Conservation (phyloP, 2,888 invertebrate species). For the Apamea anceps region DNA sequence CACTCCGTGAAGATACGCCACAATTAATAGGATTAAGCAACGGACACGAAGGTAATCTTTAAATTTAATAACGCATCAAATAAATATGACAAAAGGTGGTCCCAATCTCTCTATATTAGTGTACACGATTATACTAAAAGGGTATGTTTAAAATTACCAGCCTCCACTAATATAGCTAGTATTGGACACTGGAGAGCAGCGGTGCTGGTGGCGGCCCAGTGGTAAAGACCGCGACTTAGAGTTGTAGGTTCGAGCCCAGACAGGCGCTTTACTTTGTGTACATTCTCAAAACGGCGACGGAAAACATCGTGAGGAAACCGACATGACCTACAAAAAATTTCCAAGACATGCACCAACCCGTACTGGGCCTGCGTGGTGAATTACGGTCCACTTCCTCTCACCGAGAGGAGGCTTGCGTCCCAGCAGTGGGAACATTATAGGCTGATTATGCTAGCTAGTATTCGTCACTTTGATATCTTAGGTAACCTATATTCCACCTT, state of each 20-base stretch:
- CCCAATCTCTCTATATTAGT: no score
- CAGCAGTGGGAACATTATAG: not conserved
- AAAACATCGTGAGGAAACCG: no score
- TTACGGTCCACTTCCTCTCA: not conserved
- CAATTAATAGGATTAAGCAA: slow-evolving; percentile 85
- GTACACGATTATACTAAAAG: no score
- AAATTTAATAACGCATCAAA: not conserved
- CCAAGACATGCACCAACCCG: not conserved
- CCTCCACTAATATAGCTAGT: not conserved
- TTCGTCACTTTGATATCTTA: not conserved
- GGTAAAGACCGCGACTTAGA: no score
- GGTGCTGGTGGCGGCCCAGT: no score
- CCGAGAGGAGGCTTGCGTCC: not conserved
- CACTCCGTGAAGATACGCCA: slow-evolving; percentile 84
- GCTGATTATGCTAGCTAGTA: not conserved
- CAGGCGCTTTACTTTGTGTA: no score
- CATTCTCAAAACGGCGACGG: no score
- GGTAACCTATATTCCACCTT: not conserved
- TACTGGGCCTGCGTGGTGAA: no score
- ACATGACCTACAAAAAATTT: not conserved
- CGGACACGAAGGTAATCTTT: slow-evolving; percentile 83
- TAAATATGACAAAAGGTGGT: not conserved
- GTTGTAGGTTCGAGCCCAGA: no score
- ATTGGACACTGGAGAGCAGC: no score
- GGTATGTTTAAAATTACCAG: not conserved